phyloP scores from a whole-genome alignment of 2,888 invertebrate genomes.

The Diloba caeruleocephala region DNA sequence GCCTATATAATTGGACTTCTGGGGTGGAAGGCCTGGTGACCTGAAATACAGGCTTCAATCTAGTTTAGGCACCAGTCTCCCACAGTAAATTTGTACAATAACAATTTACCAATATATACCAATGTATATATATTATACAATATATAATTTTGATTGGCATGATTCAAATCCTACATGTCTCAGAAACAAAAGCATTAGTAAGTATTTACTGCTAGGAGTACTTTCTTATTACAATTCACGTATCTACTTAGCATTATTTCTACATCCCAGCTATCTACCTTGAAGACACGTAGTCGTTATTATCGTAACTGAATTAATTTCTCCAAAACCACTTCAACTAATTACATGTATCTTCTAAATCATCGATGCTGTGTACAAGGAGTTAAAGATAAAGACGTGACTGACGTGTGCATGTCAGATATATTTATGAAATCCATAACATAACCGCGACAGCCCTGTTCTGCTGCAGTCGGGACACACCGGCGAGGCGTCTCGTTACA shows the following conservation, averaged over 20 bases:
- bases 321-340: conserved; percentile 11
- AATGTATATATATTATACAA: no score
- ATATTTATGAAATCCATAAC: conserved; percentile 34
- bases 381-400: conserved; percentile 37
- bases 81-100: no score
- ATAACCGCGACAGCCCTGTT: conserved; percentile 10
- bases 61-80: no score
- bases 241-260: conserved; percentile 5
- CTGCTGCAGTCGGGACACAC: conserved; percentile 12
- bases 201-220: background rate
- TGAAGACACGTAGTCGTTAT: conserved; percentile 5
- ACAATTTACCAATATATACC: no score
- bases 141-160: no score
- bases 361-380: conserved; percentile 27
- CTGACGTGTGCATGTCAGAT: conserved; percentile 40
- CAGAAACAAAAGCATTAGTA: background rate
- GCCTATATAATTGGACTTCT: no score
- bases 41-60: no score
- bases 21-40: no score
- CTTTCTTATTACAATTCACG: conserved; percentile 2
- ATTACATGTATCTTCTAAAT: conserved; percentile 34
- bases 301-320: conserved; percentile 16
- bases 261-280: background rate
- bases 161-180: background rate
- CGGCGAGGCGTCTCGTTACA: conserved; percentile 15